phyloP scores from a whole-genome alignment of 2,888 invertebrate species.

The Morpho achilles region DNA sequence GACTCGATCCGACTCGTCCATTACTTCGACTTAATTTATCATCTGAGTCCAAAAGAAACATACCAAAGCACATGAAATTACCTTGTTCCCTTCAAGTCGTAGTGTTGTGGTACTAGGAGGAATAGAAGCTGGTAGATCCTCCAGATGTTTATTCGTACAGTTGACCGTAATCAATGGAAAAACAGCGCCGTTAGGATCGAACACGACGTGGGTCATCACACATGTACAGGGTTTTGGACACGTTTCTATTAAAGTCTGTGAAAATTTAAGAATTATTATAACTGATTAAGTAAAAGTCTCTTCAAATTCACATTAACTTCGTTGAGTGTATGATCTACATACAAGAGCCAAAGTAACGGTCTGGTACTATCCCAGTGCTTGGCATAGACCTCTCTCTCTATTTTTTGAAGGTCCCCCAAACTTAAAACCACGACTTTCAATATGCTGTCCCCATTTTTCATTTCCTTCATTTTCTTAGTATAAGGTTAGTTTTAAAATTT shows the following conservation, averaged over 20 bases:
- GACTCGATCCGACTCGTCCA: too few relatives aligned
- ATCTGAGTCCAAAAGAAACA: not conserved
- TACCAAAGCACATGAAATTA: conserved; percentile 41
- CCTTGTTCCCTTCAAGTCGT: conserved; percentile 83
- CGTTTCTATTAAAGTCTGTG: conserved; percentile 74
- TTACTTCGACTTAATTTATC: too few relatives aligned
- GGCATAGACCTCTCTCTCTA: too few relatives aligned
- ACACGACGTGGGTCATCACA: conserved; percentile 81
- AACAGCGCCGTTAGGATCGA: conserved; percentile 61
- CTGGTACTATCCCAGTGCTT: too few relatives aligned
- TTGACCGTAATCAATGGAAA: conserved; percentile 84
- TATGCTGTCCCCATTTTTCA: too few relatives aligned
- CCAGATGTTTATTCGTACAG: conserved; percentile 79
- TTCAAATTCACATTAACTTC: too few relatives aligned
- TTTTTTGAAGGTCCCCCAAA: too few relatives aligned
- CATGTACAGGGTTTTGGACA: conserved; percentile 82
- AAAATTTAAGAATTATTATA: not conserved
- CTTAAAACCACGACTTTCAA: too few relatives aligned
- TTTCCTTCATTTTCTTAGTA: too few relatives aligned
- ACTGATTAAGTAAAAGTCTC: not conserved
- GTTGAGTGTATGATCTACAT: too few relatives aligned
- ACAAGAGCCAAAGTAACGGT: too few relatives aligned
- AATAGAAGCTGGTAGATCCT: conserved; percentile 78
- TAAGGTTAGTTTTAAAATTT: too few relatives aligned
- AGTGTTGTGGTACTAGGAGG: conserved; percentile 84